A percentile compares a stretch with the other conserved stretches of the same genome.
Evolutionary conservation across 1,140 invertebrate genomes (phyloP).

Genomic region (Lordiphosa collinella): DNA sequence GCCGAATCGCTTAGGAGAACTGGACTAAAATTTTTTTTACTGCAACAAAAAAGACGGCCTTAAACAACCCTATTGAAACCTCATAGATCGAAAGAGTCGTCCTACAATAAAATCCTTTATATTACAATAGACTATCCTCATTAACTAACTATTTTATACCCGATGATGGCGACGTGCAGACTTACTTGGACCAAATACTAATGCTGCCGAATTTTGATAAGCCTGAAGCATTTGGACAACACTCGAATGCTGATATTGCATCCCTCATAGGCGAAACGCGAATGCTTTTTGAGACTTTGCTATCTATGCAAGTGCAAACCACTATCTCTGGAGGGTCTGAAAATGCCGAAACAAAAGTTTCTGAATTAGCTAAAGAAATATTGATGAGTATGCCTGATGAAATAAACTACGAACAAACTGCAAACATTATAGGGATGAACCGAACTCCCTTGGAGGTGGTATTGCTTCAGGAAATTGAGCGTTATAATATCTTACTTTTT

Average conservation of each 20-base stretch:
- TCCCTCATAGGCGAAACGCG: slow-evolving; percentile 82
- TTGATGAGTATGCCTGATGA: slow-evolving; percentile 84
- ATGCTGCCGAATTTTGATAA: slow-evolving; percentile 87
- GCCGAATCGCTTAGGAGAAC: too few species aligned
- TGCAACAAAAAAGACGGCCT: too few species aligned
- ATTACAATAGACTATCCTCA: slow-evolving; percentile 80
- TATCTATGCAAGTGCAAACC: slow-evolving; percentile 87
- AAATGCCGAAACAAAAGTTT: slow-evolving; percentile 87
- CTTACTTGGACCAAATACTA: slow-evolving; percentile 88
- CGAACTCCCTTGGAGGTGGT: slow-evolving; percentile 90
- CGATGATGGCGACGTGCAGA: slow-evolving; percentile 88
- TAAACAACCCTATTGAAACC: too few species aligned
- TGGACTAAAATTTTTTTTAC: too few species aligned
- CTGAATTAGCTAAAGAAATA: slow-evolving; percentile 86
- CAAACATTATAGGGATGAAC: slow-evolving; percentile 85
- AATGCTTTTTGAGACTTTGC: slow-evolving; percentile 87
- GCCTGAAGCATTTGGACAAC: slow-evolving; percentile 93
- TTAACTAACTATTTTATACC: slow-evolving; percentile 89
- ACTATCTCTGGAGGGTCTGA: slow-evolving; percentile 80
- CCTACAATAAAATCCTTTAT: too few species aligned
- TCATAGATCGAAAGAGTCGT: too few species aligned
- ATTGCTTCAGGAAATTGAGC: slow-evolving; percentile 87
- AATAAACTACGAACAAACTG: slow-evolving; percentile 88
- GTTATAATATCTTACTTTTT: slow-evolving; percentile 81
- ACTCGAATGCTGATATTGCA: slow-evolving; percentile 86